A percentile compares a stretch with the other conserved stretches of the same genome.
phyloP scores from a whole-genome alignment of 2,888 invertebrate species.

The Eristalinus sepulchralis region DNA sequence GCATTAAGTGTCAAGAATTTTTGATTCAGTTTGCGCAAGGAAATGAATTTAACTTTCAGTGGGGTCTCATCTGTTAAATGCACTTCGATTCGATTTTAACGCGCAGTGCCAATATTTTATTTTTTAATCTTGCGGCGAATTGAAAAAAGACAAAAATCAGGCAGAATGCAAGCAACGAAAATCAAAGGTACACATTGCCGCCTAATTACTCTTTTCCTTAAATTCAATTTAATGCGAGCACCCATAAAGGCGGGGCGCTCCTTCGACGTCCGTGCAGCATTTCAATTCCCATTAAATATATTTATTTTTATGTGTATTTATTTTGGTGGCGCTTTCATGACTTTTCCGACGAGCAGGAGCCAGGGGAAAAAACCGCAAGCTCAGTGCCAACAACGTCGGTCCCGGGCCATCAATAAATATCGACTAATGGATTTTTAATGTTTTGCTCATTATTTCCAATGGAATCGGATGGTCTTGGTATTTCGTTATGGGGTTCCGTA shows the following conservation, averaged over 20 bases:
- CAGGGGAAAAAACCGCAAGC: slow-evolving; percentile 48
- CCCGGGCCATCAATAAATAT: slow-evolving; percentile 65
- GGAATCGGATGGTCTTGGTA: slow-evolving; percentile 58
- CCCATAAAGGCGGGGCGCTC: slow-evolving; percentile 34
- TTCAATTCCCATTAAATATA: slow-evolving; percentile 31
- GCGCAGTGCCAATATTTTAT: not conserved
- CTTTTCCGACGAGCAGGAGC: slow-evolving; percentile 11
- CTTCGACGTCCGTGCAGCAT: slow-evolving; percentile 25
- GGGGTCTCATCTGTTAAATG: too few relatives aligned
- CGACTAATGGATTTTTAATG: slow-evolving; percentile 72
- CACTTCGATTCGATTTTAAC: too few relatives aligned
- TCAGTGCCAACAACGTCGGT: slow-evolving; percentile 55
- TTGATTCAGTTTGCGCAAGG: too few relatives aligned
- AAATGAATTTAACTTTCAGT: too few relatives aligned
- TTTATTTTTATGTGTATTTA: slow-evolving; percentile 41
- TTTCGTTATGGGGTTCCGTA: slow-evolving; percentile 45
- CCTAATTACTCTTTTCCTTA: slow-evolving; percentile 37
- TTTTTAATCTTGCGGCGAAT: not conserved
- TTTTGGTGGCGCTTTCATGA: slow-evolving; percentile 31
- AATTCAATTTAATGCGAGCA: slow-evolving; percentile 50
- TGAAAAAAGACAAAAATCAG: not conserved
- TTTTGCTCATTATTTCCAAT: slow-evolving; percentile 71
- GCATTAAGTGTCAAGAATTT: not conserved
- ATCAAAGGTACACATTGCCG: slow-evolving; percentile 14
- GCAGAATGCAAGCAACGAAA: not conserved